Percentiles rank a stretch among this genome's conserved stretches.
These are phyloP conservation scores for Synanthedon andrenaeformis DNA, from an alignment of 2,888 invertebrate genomes.

Conservation along the genomic window DNA sequence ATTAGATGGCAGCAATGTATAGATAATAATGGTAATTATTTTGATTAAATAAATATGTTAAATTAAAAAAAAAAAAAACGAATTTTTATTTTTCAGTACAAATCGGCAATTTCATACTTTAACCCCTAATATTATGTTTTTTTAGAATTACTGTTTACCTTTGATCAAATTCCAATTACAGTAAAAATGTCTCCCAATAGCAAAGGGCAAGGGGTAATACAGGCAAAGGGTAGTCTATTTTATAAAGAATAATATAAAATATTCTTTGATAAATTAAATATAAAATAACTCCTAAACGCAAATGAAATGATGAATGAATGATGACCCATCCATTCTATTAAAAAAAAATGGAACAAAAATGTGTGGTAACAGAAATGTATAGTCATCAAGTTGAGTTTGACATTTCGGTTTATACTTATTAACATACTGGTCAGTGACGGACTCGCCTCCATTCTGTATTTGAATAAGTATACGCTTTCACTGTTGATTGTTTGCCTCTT, in stretches of 20 bases:
- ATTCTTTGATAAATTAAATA: neutral
- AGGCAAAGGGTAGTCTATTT: neutral
- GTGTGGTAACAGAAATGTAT: conserved; percentile 52
- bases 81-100: too few species aligned
- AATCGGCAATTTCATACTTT: too few species aligned
- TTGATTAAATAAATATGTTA: too few species aligned
- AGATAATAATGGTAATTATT: too few species aligned
- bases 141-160: too few species aligned
- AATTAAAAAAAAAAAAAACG: too few species aligned
- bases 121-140: too few species aligned
- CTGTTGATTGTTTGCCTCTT: conserved; percentile 13
- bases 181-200: too few species aligned
- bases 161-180: too few species aligned
- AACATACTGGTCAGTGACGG: conserved; percentile 55
- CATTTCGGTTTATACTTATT: conserved; percentile 49
- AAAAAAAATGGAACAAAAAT: conserved; percentile 32
- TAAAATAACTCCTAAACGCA: neutral
- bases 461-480: conserved; percentile 34
- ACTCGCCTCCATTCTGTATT: conserved; percentile 34
- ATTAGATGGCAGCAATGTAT: too few species aligned
- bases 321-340: conserved; percentile 41
- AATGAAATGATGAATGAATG: conserved; percentile 19
- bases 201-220: too few species aligned
- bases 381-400: conserved; percentile 56
- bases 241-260: too few species aligned